A percentile compares a stretch with the other conserved stretches of the same genome.
Evolutionary conservation across 1,140 invertebrate species (phyloP).

Genomic region (Drosophila leontia): DNA sequence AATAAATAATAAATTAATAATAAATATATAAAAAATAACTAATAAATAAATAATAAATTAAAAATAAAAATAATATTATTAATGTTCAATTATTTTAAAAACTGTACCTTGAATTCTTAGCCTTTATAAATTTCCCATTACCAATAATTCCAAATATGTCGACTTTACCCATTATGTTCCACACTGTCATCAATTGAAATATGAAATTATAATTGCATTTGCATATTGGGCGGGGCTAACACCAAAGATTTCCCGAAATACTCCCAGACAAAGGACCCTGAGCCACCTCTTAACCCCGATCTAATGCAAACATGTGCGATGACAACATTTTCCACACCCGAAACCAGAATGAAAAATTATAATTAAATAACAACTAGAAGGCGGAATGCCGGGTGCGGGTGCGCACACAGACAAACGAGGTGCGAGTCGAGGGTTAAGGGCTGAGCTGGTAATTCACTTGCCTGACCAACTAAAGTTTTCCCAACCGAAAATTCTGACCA

Average conservation of each 20-base stretch:
- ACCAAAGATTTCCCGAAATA: slow-evolving; percentile 21
- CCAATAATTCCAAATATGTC: not conserved
- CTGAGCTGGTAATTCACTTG: slow-evolving; percentile 66
- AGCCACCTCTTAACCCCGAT: not conserved
- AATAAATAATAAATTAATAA: not conserved
- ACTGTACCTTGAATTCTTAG: not conserved
- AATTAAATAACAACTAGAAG: slow-evolving; percentile 67
- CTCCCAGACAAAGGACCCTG: not conserved
- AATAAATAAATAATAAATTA: not conserved
- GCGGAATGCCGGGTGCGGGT: not conserved
- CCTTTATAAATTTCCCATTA: not conserved
- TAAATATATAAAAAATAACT: not conserved
- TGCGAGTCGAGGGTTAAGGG: slow-evolving; percentile 29
- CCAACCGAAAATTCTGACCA: slow-evolving; percentile 23
- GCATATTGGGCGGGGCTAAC: slow-evolving; percentile 12
- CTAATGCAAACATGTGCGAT: slow-evolving; percentile 40
- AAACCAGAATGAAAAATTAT: slow-evolving; percentile 60
- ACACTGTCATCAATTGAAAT: slow-evolving; percentile 45
- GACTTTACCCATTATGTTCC: not conserved
- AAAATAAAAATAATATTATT: not conserved
- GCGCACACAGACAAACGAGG: slow-evolving; percentile 12
- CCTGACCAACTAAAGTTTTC: slow-evolving; percentile 55
- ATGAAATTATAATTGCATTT: slow-evolving; percentile 74
- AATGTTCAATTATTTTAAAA: not conserved
- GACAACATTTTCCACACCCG: slow-evolving; percentile 57